Evolutionary conservation across 2,113 vertebrate genomes (phyloP).

Genomic region (Peromyscus maniculatus): DNA sequence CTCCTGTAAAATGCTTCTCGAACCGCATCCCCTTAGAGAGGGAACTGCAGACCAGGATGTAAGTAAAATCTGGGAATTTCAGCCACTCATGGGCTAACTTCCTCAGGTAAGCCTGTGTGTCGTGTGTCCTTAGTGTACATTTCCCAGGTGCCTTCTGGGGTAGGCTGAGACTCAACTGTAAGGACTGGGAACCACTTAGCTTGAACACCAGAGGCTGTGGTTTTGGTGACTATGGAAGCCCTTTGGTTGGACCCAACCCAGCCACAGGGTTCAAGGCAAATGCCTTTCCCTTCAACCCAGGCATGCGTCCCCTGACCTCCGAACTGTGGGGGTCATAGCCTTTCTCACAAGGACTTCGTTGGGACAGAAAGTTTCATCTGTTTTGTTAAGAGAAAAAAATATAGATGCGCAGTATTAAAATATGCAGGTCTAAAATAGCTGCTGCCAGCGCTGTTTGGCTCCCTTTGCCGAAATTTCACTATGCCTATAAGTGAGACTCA

Average conservation of each 20-base stretch:
- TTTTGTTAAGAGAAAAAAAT: constrained; percentile 64
- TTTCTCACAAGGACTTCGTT: background rate
- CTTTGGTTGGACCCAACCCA: background rate
- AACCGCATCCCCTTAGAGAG: constrained; percentile 24
- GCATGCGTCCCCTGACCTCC: constrained; percentile 37
- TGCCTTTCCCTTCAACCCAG: accelerated
- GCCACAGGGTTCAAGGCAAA: background rate
- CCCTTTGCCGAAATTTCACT: constrained; percentile 74
- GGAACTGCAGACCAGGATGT: constrained; percentile 27
- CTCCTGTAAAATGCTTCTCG: constrained; percentile 38
- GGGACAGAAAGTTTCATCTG: constrained; percentile 5
- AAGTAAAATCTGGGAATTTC: constrained; percentile 54
- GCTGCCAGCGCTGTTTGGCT: constrained; percentile 60
- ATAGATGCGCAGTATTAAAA: constrained; percentile 64
- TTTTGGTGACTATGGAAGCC: constrained; percentile 47
- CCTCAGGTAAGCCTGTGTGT: constrained; percentile 55
- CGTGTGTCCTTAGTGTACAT: constrained; percentile 1
- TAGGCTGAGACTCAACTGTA: constrained; percentile 2
- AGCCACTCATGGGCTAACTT: constrained; percentile 11
- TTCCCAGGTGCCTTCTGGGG: constrained; percentile 65
- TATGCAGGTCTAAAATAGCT: constrained; percentile 70
- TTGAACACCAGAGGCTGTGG: constrained; percentile 30
- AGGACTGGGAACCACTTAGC: constrained; percentile 43
- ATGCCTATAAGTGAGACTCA: constrained; percentile 82
- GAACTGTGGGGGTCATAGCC: constrained; percentile 55